Base-by-base conservation (phyloP, 2,888 invertebrate species). In the Bellardia pandia region DNA sequence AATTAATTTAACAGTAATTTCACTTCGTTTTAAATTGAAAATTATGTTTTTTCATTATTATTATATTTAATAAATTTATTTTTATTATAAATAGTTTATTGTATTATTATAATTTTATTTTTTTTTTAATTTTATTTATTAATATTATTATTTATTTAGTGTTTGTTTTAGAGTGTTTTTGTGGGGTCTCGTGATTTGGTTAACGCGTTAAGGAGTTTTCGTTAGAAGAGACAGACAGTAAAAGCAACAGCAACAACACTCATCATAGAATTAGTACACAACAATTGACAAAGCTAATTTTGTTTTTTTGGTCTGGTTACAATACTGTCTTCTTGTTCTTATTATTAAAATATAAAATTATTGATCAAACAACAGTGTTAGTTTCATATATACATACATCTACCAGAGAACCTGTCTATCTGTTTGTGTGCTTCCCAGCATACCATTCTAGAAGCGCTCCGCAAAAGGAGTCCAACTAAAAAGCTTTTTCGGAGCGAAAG, bases 311-410 rank as follows among this genome's bases (percentile, higher is more conserved):
- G 56, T 83, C 53, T 68, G 68, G 9, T 72, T 84, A 71, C 56
- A 78, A 78, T 60, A 37, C 30, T 53, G 13, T 14, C 40, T 77
- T 71, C 37, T 53, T 33, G 3, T 62, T 79, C 5, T 66, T 68
- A 23, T 53, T 85, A 69, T 69, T 60, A 37, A 85, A 77, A 75
- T 83, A 62, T 53, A 78, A 23, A 23, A 68, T 82, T 86, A 88
- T 88, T 85, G 88, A 88, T 85, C 88, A 86, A 86, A 88, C 86
- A 86, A 76, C 48, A 23, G 3, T 74, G 77, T 81, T 84, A 68
- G 86, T 83, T 58, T 51, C 83, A 42, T 23, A 77, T 33, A 0
- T 23, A 23, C 23, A 23, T 23, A 23, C 23, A 23, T 14, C 56
- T 30, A 14, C 13, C 30, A 13, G 37, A 51, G 53, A 56, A 72